These are phyloP conservation scores for Acanthosoma haemorrhoidale DNA, from an alignment of 2,888 invertebrate species.

Conservation along the genomic window DNA sequence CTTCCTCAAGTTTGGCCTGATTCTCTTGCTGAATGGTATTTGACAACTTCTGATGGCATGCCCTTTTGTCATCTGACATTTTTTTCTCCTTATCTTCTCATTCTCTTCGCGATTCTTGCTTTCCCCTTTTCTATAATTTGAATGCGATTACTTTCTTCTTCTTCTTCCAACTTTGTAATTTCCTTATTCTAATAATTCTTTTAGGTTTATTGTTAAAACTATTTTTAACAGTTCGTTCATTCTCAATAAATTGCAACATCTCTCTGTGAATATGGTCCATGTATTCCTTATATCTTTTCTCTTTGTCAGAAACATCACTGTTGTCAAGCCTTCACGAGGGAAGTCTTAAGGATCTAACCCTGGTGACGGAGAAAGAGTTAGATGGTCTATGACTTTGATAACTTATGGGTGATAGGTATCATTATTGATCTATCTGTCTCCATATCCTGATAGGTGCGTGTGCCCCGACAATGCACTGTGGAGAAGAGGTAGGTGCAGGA, in stretches of 20 bases:
- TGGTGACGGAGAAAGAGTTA: too few species aligned
- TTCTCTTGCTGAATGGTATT: background rate
- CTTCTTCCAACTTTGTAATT: conserved; percentile 45
- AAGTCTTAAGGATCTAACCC: too few species aligned
- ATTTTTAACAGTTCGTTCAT: conserved; percentile 29
- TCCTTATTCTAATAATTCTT: conserved; percentile 43
- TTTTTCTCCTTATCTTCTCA: conserved; percentile 46
- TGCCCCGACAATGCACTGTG: too few species aligned
- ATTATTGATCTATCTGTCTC: too few species aligned
- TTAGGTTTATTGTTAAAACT: conserved; percentile 37
- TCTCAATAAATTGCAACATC: conserved; percentile 28
- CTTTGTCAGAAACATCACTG: too few species aligned
- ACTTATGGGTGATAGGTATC: too few species aligned
- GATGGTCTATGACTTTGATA: too few species aligned
- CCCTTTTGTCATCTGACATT: background rate
- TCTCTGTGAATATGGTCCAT: conserved; percentile 31
- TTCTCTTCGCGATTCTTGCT: conserved; percentile 47
- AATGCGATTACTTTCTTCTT: conserved; percentile 49
- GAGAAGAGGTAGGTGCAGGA: too few species aligned
- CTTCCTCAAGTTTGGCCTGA: background rate
- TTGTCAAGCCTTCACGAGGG: too few species aligned
- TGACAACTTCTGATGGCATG: background rate
- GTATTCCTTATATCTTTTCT: conserved; percentile 30
- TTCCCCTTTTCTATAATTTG: conserved; percentile 50
- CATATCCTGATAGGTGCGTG: too few species aligned